A percentile compares a stretch with the other conserved stretches of the same genome.
Conservation (phyloP, 64 coral and sea anemone species). For the Porites australiensis region DNA sequence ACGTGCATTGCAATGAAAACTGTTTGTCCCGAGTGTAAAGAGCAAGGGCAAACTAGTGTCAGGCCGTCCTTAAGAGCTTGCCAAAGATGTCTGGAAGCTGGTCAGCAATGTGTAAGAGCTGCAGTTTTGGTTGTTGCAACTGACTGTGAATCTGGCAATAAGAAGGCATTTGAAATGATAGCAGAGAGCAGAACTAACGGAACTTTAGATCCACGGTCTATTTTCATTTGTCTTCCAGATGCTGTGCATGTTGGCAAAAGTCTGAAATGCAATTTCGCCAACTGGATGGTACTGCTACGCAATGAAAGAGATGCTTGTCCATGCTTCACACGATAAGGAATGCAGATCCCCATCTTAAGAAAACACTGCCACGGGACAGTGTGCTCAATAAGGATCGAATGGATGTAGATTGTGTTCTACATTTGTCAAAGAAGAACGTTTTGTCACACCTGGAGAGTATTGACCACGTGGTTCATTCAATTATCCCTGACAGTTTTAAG, state of each 20-base stretch:
- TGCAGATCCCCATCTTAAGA: conserved; percentile 10
- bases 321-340: background rate
- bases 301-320: conserved; percentile 22
- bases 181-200: conserved; percentile 30
- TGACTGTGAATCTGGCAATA: conserved; percentile 75
- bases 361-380: conserved; percentile 4
- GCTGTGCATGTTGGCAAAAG: conserved; percentile 65
- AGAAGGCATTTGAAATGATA: conserved; percentile 71
- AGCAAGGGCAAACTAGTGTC: conserved; percentile 34
- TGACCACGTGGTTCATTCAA: conserved; percentile 66
- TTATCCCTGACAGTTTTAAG: conserved; percentile 75
- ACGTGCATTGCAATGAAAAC: background rate
- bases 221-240: conserved; percentile 35
- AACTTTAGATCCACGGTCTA: conserved; percentile 39
- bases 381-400: background rate
- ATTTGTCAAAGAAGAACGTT: background rate
- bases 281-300: conserved; percentile 51
- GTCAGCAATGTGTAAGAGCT: conserved; percentile 32
- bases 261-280: conserved; percentile 54
- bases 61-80: conserved; percentile 10
- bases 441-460: background rate
- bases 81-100: conserved; percentile 25
- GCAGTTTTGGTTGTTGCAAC: conserved; percentile 60
- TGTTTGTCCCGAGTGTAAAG: conserved; percentile 29
- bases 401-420: background rate